Base-by-base conservation (phyloP, 1,140 invertebrate genomes). In the Heliconius congener region DNA sequence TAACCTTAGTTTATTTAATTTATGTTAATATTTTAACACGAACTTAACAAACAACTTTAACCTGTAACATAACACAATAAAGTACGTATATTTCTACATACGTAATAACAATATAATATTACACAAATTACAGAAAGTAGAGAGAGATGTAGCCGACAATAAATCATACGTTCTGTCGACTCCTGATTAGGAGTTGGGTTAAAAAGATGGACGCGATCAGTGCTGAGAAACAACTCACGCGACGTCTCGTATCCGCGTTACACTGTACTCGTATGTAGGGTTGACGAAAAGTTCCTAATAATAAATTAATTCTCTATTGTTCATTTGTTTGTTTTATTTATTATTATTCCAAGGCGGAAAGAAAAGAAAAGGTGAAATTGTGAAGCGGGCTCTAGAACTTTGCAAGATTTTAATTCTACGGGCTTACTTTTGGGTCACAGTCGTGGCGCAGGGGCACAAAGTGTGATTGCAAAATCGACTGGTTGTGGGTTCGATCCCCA, bases 221-320 rank as follows among this genome's bases (percentile, higher is more conserved):
- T 74, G 60, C 42, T 66, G n/a, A 73, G 77, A 70, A 46, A 39
- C 57, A 74, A 74, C 46, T 66, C 79, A 83, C 82, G 84, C 85
- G 70, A 84, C 73, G 16, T 23, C 34, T 19, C 46, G 82, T 78
- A 84, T 88, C 87, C 87, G 87, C 84, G 77, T 88, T 88, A 76
- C 57, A 50, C 75, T 60, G 37, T 37, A 60, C 18, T 34, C 34
- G 34, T 34, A 8, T 34, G 13, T 66, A 83, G 79, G 79, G 79
- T 77, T 85, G 80, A 52, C 76, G 74, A 60, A 70, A 30, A 27
- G 9, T 66, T 60, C 3, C 9, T 23, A 27, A 27, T 66, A 13
- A 23, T 3, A 30, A 23, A 13, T 27, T 8, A 30, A 1, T 66
- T 4, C 3, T 66, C 1, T 13, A 27, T 46, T 46, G 42, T 46